Evolutionary conservation across 2,113 vertebrate genomes (phyloP).

Genomic region (Gallinago paraguaiae): DNA sequence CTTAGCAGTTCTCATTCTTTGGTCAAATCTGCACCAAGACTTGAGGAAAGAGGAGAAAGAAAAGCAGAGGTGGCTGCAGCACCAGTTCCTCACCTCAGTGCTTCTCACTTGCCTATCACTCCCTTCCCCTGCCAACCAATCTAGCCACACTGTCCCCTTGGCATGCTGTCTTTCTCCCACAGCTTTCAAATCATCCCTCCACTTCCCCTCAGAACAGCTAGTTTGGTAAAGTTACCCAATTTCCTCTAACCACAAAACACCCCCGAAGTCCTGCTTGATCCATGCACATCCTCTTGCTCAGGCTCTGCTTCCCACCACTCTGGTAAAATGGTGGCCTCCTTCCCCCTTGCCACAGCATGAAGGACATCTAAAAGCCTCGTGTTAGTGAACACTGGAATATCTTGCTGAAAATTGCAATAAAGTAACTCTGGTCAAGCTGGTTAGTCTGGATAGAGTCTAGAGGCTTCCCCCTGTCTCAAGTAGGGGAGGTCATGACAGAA

Average conservation of each 20-base stretch:
- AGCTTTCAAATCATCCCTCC: background rate
- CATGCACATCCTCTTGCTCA: background rate
- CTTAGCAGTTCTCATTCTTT: background rate
- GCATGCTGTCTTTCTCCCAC: background rate
- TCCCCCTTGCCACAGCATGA: background rate
- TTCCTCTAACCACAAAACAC: background rate
- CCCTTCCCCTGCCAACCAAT: background rate
- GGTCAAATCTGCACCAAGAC: background rate
- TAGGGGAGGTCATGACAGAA: background rate
- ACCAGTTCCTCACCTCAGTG: background rate
- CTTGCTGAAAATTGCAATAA: background rate
- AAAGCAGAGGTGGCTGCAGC: background rate
- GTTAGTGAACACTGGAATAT: background rate
- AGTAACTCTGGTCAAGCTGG: background rate
- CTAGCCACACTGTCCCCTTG: background rate
- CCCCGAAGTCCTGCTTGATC: background rate
- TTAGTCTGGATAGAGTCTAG: background rate
- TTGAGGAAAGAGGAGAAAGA: background rate
- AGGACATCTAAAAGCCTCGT: background rate
- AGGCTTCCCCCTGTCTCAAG: background rate
- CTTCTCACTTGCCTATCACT: accelerated
- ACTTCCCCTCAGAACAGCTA: background rate
- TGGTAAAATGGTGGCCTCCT: background rate
- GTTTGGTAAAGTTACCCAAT: background rate
- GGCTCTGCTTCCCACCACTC: background rate